Percentiles rank a stretch among this genome's conserved stretches.
phyloP scores from a whole-genome alignment of 2,888 invertebrate species.

The Apotomis betuletana region DNA sequence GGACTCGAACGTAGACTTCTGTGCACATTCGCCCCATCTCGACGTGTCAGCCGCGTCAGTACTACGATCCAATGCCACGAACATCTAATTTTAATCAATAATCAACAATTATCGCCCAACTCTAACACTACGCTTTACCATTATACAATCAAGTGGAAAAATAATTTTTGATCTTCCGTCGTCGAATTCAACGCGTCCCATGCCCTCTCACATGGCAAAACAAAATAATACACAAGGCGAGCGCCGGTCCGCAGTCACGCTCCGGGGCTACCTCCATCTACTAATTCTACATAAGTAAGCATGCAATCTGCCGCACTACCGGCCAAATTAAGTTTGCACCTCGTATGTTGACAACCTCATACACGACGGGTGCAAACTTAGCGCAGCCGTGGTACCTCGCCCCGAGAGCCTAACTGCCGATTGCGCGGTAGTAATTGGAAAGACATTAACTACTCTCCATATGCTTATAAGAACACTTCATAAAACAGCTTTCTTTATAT shows the following conservation, averaged over 20 bases:
- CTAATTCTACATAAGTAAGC: too few relatives aligned
- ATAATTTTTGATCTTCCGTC: constrained; percentile 77
- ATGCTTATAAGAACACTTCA: constrained; percentile 82
- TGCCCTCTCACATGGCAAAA: constrained; percentile 71
- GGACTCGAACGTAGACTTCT: not conserved
- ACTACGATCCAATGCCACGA: constrained; percentile 77
- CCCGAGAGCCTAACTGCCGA: constrained; percentile 48
- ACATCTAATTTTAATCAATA: constrained; percentile 83
- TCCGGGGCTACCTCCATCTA: constrained; percentile 27
- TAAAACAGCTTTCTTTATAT: constrained; percentile 79
- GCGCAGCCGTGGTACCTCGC: not conserved
- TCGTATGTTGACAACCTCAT: too few relatives aligned
- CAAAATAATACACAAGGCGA: constrained; percentile 72
- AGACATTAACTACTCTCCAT: constrained; percentile 67
- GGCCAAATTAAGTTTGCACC: too few relatives aligned
- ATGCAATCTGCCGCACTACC: too few relatives aligned
- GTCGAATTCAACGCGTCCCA: constrained; percentile 75
- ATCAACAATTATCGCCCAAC: constrained; percentile 82
- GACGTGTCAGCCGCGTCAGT: constrained; percentile 51
- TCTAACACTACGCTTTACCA: constrained; percentile 78
- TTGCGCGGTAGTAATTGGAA: constrained; percentile 53
- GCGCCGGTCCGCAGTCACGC: constrained; percentile 50
- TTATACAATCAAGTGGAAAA: constrained; percentile 81
- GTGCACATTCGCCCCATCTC: constrained; percentile 39
- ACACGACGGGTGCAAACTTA: not conserved